Percentiles rank a stretch among this genome's conserved stretches.
Evolutionary conservation across 2,888 invertebrate genomes (phyloP).

Genomic region (Clistopyga incitator): DNA sequence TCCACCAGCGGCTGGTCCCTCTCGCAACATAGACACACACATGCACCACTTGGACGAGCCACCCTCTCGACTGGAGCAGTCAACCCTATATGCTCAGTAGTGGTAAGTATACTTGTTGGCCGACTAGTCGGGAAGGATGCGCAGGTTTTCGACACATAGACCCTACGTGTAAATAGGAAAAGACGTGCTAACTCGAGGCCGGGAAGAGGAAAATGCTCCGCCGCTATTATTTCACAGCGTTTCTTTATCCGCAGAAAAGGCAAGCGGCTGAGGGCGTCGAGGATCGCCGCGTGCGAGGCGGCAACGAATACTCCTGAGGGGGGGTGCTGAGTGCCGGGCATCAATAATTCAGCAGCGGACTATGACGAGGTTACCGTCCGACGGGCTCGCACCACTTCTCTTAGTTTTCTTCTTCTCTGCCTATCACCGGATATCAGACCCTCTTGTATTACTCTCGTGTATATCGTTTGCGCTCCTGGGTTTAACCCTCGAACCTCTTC

Average conservation of each 20-base stretch:
- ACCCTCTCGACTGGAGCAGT: constrained; percentile 33
- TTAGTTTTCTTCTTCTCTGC: constrained; percentile 28
- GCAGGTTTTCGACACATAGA: constrained; percentile 57
- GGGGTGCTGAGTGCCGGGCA: constrained; percentile 79
- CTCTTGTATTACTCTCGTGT: constrained; percentile 42
- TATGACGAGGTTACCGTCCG: constrained; percentile 82
- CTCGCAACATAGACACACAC: constrained; percentile 5
- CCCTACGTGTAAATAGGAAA: constrained; percentile 62
- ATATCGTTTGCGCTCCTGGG: constrained; percentile 32
- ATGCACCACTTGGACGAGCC: constrained; percentile 3
- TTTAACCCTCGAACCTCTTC: constrained; percentile 23
- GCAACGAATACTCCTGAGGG: constrained; percentile 66
- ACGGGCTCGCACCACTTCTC: constrained; percentile 60
- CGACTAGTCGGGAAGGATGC: constrained; percentile 30
- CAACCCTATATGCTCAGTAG: constrained; percentile 3
- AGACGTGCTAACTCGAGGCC: constrained; percentile 69
- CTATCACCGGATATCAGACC: constrained; percentile 55
- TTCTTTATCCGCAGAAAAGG: constrained; percentile 29
- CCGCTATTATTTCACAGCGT: constrained; percentile 36
- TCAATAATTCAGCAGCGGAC: constrained; percentile 84
- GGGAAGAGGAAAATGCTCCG: constrained; percentile 69
- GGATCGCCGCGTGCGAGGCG: constrained; percentile 46
- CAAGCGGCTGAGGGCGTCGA: constrained; percentile 31
- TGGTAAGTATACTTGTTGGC: constrained; percentile 15
- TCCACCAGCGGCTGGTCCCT: constrained; percentile 6